Base-by-base conservation (phyloP, 2,888 invertebrate genomes). In the Glaucopsyche alexis region DNA sequence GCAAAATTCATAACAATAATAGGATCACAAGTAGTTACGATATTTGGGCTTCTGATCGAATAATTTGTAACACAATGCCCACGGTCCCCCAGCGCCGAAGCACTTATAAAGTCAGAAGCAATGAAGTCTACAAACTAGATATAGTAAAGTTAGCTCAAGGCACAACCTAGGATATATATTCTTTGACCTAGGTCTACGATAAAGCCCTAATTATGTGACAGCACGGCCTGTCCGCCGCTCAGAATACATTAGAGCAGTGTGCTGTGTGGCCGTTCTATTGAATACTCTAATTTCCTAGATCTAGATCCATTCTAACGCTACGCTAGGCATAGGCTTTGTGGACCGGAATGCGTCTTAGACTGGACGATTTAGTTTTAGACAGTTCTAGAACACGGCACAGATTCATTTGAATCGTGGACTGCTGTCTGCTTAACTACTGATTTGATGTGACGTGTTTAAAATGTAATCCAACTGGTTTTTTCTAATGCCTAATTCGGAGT, bases 221-320 rank as follows among this genome's bases (percentile, higher is more conserved):
- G 69, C 69, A 69, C 69, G 69, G 19, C 67, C 29, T 11, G 19
- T 19, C 69, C 69, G 69, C 49, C 49, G 69, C 69, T 72, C 40
- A 40, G 72, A 72, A 72, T 72, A 72, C 65, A 72, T 72, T 72
- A 72, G 60, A n/a, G 52, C 40, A 19, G 49, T 16, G 55, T 55
- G 52, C n/a, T 19, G 49, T 16, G 42, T 55, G 71, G 50, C 40
- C 72, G 50, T 49, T 50, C 72, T 50, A 66, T 72, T 72, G 72
- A 72, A 72, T 72, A 72, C 65, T 50, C 72, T 72, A 72, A 72
- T 72, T 65, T 72, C 66, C 69, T 69, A 69, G 69, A 14, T 69
- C 19, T 69, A 69, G 49, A 14, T 49, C 69, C 47, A 69, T 69
- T 69, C 69, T 47, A 47, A 49, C 69, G 69, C 69, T 69, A 19